Percentiles rank a stretch among this genome's conserved stretches.
phyloP scores from a whole-genome alignment of 2,113 vertebrate species.

The Dascyllus trimaculatus region DNA sequence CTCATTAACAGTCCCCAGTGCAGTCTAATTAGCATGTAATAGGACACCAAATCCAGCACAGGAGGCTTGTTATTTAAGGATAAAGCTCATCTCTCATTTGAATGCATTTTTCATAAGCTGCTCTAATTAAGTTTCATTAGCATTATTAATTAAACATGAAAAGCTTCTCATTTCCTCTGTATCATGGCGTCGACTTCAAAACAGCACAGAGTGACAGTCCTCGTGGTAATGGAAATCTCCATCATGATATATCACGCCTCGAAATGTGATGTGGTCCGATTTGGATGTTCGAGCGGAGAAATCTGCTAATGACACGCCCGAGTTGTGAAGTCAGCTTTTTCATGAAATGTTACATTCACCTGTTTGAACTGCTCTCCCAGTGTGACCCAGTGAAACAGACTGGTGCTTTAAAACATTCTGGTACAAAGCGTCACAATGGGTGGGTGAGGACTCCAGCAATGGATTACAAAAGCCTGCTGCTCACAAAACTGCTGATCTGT shows the following conservation, averaged over 20 bases:
- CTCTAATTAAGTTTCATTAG: slow-evolving; percentile 88
- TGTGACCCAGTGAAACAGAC: slow-evolving; percentile 37
- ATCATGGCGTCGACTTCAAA: slow-evolving; percentile 77
- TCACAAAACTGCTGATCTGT: slow-evolving; percentile 69
- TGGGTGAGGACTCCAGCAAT: slow-evolving; percentile 52
- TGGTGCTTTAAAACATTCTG: slow-evolving; percentile 44
- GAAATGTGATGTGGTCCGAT: slow-evolving; percentile 11
- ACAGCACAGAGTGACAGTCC: slow-evolving; percentile 74
- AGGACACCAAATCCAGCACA: slow-evolving; percentile 86
- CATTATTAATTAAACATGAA: slow-evolving; percentile 89
- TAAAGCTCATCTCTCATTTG: slow-evolving; percentile 89
- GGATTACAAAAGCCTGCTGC: slow-evolving; percentile 71
- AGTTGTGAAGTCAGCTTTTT: neutral
- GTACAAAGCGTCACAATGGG: slow-evolving; percentile 40
- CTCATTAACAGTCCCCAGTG: slow-evolving; percentile 84
- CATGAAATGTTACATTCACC: neutral
- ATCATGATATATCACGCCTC: neutral
- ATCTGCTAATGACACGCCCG: neutral
- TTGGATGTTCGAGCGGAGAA: neutral
- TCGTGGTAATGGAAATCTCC: slow-evolving; percentile 53
- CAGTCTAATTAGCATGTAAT: slow-evolving; percentile 87
- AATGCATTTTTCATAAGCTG: slow-evolving; percentile 89
- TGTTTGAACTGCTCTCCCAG: neutral
- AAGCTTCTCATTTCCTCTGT: slow-evolving; percentile 82
- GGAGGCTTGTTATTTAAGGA: slow-evolving; percentile 89